Conservation (phyloP, 1,140 invertebrate genomes). For the Lepidurus apus region DNA sequence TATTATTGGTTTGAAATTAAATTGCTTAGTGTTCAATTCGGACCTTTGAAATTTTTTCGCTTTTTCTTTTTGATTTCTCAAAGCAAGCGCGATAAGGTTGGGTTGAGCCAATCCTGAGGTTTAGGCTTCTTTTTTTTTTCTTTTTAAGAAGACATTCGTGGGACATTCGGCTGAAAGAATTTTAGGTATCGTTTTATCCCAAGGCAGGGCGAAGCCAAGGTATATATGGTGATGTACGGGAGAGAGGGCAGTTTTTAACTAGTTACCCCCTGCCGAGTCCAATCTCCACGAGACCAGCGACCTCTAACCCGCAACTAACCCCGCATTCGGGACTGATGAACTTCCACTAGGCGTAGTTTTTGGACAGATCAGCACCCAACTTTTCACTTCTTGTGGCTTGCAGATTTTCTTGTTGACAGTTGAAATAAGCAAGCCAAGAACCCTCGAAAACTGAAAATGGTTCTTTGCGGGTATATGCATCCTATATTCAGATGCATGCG, state of each 20-base stretch:
- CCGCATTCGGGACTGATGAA: constrained; percentile 20
- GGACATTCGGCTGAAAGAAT: too few relatives aligned
- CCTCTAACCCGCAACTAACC: not conserved
- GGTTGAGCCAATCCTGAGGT: too few relatives aligned
- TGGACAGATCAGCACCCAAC: constrained; percentile 4
- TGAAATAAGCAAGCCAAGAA: not conserved
- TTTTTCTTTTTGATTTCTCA: too few relatives aligned
- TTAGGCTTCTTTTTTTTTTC: too few relatives aligned
- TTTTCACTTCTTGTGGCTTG: not conserved
- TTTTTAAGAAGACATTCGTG: too few relatives aligned
- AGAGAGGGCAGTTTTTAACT: constrained; percentile 10
- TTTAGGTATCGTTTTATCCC: not conserved
- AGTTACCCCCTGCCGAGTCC: constrained; percentile 14
- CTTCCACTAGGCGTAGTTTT: constrained; percentile 21
- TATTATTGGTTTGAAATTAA: too few relatives aligned
- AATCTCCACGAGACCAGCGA: constrained; percentile 17
- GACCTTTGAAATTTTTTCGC: too few relatives aligned
- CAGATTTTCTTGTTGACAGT: constrained; percentile 11
- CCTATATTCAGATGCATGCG: not conserved
- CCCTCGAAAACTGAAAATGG: not conserved
- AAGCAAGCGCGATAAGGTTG: too few relatives aligned
- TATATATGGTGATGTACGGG: constrained; percentile 14
- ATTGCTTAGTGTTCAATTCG: too few relatives aligned
- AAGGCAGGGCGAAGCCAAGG: not conserved
- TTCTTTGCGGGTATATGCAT: not conserved